These are phyloP conservation scores for Tenebrio molitor DNA, from an alignment of 1,140 invertebrate species.

Conservation along the genomic window DNA sequence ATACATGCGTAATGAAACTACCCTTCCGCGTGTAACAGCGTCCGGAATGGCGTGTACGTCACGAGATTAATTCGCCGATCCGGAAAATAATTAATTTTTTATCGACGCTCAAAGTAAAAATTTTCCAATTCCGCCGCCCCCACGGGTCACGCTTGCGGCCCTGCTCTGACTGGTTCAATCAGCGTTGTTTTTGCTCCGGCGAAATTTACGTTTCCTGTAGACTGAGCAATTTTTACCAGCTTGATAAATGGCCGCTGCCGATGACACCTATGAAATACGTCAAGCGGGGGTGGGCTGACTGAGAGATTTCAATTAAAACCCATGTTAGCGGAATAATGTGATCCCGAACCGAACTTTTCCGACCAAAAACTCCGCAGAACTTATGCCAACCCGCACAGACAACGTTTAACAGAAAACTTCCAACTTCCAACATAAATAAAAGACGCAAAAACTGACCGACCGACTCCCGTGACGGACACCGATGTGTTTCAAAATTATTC, in stretches of 20 bases:
- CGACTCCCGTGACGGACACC: too few relatives aligned
- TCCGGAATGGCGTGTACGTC: background rate
- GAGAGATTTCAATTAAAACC: constrained; percentile 66
- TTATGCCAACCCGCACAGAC: constrained; percentile 34
- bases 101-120: constrained; percentile 29
- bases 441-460: too few relatives aligned
- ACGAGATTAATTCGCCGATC: constrained; percentile 20
- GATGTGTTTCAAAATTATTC: constrained; percentile 18
- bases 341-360: constrained; percentile 43
- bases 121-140: background rate
- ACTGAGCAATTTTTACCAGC: constrained; percentile 63
- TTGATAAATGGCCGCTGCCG: constrained; percentile 66
- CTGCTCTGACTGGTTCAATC: constrained; percentile 50
- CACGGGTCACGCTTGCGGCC: constrained; percentile 13
- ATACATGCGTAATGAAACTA: constrained; percentile 50
- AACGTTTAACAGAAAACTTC: constrained; percentile 28
- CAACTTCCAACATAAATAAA: constrained; percentile 13
- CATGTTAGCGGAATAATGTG: constrained; percentile 66
- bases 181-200: constrained; percentile 60
- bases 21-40: constrained; percentile 18
- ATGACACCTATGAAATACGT: constrained; percentile 67
- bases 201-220: constrained; percentile 63
- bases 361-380: constrained; percentile 32
- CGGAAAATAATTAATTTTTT: constrained; percentile 41
- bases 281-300: constrained; percentile 58